These are phyloP conservation scores for Cepphus grylle DNA, from an alignment of 2,113 vertebrate genomes.

Conservation along the genomic window DNA sequence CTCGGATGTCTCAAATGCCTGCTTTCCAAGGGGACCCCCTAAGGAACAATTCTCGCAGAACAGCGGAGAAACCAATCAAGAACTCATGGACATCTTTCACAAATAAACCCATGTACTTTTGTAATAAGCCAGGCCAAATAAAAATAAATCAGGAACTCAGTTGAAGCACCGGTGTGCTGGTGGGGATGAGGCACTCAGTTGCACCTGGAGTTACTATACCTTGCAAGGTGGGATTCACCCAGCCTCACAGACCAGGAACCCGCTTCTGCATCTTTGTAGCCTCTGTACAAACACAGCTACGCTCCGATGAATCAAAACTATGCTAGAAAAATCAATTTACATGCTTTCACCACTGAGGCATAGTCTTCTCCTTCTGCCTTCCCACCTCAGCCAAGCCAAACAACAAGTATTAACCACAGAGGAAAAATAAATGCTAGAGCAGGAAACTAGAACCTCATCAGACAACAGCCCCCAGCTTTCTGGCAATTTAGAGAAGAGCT, in stretches of 20 bases:
- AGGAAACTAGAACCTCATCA: not conserved
- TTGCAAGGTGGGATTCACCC: not conserved
- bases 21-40: not conserved
- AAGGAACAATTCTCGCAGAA: not conserved
- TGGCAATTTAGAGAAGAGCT: not conserved
- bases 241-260: not conserved
- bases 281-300: not conserved
- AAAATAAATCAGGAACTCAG: not conserved
- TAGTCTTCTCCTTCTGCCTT: not conserved
- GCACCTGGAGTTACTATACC: not conserved
- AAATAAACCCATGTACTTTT: not conserved
- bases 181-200: not conserved
- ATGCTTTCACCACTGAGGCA: not conserved
- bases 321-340: not conserved
- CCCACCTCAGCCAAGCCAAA: constrained; percentile 9
- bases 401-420: not conserved
- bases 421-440: not conserved
- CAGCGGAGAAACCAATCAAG: not conserved
- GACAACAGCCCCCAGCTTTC: not conserved
- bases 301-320: not conserved
- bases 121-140: not conserved
- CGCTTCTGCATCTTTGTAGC: not conserved
- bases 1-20: not conserved
- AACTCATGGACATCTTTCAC: not conserved
- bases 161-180: not conserved